Evolutionary conservation across 2,113 vertebrate genomes (phyloP), one percentile per base, ranked within the genome.

Genomic region (Puntigrus tetrazona): DNA sequence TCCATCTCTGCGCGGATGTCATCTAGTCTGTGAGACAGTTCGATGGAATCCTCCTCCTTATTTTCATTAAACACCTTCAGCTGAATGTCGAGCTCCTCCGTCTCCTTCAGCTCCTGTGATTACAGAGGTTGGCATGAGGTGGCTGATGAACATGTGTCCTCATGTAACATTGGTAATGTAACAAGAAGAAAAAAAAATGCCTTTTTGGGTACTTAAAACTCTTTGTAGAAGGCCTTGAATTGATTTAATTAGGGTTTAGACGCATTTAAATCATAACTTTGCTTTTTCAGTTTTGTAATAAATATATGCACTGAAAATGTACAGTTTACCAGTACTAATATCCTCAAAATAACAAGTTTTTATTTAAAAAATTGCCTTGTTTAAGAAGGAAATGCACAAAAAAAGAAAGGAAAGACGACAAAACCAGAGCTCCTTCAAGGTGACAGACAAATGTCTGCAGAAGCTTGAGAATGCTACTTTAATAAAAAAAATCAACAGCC

Each of bases 71-170:
- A 99, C 75, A 99, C 98, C 93, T 94, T 97, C 89, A 99, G 92
- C 89, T 99, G 98, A 93, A 99, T 99, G 94, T 99, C 98, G 31
- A 99, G 95, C 88, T 99, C 98, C n/a, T 99, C 98, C 0, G 98
- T 98, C 41, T 98, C 97, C 94, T 99, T 99, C 80, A 99, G 94
- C 90, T 94, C 95, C 98, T 99, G 41, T 2, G 36, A 67, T 84
- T 73, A 59, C 10, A 85, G 36, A 67, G 16, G 29, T 63, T 27
- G 8, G 87, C 50, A 87, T 0, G 27, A 55, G 41, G 45, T 55
- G n/a, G n/a, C 9, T 80, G 9, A 47, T 79, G 55, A 79, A 78
- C 29, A 36, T 13, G 6, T 6, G 6, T 27, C 16, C 1, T 78
- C 25, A 43, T 45, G 47, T 45, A 20, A 29, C n/a, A 65, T 20